These are phyloP conservation scores for Rallus limicola DNA, from an alignment of 2,113 vertebrate species.

Conservation along the genomic window DNA sequence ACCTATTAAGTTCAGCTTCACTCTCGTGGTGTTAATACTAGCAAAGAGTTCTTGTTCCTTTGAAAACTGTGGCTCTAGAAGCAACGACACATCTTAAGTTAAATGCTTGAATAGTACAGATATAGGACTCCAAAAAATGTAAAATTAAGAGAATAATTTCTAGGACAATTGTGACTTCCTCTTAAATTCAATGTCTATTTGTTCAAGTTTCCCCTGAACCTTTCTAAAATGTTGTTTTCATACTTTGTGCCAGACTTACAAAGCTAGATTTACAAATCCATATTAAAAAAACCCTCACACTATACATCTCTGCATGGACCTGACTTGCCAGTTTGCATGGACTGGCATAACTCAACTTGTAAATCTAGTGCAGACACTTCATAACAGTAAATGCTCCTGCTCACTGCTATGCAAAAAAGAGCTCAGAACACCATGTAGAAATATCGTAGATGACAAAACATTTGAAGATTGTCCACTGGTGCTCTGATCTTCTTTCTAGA, in stretches of 20 bases:
- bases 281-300: background rate
- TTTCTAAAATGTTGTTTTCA: background rate
- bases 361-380: background rate
- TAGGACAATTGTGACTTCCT: background rate
- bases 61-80: slow-evolving; percentile 94
- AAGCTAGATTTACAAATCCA: background rate
- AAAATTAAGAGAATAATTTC: background rate
- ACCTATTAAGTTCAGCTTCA: slow-evolving; percentile 92
- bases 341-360: background rate
- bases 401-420: background rate
- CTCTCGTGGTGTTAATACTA: slow-evolving; percentile 93
- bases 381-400: background rate
- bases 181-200: background rate
- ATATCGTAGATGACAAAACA: background rate
- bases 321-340: background rate
- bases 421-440: background rate
- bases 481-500: background rate
- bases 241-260: background rate
- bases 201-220: background rate
- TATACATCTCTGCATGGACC: background rate
- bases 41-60: slow-evolving; percentile 98
- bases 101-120: background rate
- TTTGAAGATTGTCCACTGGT: background rate
- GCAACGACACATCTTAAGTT: background rate
- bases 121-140: background rate